These are phyloP conservation scores for Amphilophus citrinellus DNA, from an alignment of 2,113 vertebrate species.

Conservation along the genomic window DNA sequence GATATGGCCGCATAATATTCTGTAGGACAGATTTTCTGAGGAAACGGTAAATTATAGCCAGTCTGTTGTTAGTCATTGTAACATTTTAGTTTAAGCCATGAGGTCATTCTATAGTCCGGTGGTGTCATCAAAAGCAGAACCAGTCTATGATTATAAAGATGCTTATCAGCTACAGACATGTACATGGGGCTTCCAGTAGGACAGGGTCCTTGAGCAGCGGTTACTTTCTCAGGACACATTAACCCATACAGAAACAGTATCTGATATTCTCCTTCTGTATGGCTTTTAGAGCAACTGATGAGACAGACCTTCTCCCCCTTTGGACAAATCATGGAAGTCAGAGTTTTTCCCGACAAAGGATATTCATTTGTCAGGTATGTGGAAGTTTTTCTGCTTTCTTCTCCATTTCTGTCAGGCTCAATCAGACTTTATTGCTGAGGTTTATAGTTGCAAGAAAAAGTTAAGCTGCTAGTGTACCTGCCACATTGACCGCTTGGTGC, in stretches of 20 bases:
- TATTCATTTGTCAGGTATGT: constrained; percentile 95
- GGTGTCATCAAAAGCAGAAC: no score
- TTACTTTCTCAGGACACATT: neutral
- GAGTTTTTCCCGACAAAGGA: constrained; percentile 98
- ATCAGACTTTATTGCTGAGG: neutral
- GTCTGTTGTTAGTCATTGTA: neutral
- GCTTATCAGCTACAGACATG: neutral
- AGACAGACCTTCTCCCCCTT: constrained; percentile 98
- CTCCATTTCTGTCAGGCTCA: neutral
- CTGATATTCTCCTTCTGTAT: constrained; percentile 21
- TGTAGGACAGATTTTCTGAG: neutral
- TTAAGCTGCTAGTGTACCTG: no score
- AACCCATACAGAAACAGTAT: neutral
- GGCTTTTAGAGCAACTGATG: constrained; percentile 93
- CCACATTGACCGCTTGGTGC: no score
- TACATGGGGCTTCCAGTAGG: neutral
- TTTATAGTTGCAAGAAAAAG: neutral
- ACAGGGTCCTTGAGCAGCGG: neutral
- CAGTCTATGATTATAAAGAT: neutral
- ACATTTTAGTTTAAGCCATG: no score
- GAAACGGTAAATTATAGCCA: neutral
- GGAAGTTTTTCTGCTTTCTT: neutral
- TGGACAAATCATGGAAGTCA: constrained; percentile 97
- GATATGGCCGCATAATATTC: neutral
- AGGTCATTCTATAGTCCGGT: no score